phyloP scores from a whole-genome alignment of 2,888 invertebrate species.

The Tineola bisselliella region DNA sequence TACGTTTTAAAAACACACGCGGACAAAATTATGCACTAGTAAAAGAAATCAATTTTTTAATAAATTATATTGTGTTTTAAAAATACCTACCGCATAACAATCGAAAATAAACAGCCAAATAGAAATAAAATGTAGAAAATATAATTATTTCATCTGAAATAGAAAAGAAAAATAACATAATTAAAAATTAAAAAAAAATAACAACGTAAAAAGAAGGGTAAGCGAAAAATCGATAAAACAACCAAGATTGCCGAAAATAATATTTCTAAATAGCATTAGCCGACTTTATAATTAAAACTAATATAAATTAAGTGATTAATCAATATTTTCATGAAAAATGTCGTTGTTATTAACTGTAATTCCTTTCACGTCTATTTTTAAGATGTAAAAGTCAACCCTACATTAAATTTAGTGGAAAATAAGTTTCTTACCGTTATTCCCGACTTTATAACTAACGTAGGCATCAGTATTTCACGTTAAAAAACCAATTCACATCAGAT shows the following conservation, averaged over 20 bases:
- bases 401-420: slow-evolving; percentile 17
- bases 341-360: not conserved
- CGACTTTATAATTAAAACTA: not conserved
- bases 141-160: too few species aligned
- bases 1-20: too few species aligned
- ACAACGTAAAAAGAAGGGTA: not conserved
- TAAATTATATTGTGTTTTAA: not conserved
- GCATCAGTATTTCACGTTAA: slow-evolving; percentile 36
- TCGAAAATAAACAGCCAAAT: not conserved
- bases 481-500: slow-evolving; percentile 45
- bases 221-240: slow-evolving; percentile 4
- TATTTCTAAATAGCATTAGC: too few species aligned
- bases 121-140: not conserved
- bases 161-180: too few species aligned
- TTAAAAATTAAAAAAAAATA: not conserved
- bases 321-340: not conserved
- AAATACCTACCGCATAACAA: not conserved
- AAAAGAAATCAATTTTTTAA: too few species aligned
- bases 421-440: slow-evolving; percentile 55
- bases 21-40: too few species aligned
- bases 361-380: slow-evolving; percentile 14
- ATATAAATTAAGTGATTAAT: not conserved
- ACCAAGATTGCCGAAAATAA: not conserved
- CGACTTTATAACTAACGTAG: slow-evolving; percentile 59
- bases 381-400: not conserved